Evolutionary conservation across 2,797 vertebrate genomes (phyloP).

Genomic region (Telmatherina bonti): DNA sequence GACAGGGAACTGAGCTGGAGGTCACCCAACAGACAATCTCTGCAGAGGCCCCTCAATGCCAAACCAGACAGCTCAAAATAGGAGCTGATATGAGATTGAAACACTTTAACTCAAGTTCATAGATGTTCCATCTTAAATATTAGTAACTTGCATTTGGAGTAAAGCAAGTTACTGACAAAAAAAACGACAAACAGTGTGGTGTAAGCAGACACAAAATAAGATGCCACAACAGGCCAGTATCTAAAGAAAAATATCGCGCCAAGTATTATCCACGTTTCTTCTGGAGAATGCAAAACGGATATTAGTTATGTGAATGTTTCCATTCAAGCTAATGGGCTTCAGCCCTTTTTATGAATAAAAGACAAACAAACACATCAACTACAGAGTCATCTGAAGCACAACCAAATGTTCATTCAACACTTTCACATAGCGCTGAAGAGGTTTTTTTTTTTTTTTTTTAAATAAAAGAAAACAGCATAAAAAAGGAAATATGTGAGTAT

Average conservation of each 20-base stretch:
- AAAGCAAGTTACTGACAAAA: too few species aligned
- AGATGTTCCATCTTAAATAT: neutral
- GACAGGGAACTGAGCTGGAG: neutral
- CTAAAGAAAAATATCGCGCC: neutral
- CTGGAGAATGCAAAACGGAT: neutral
- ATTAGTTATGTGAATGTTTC: neutral
- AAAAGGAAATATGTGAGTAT: slow-evolving; percentile 14
- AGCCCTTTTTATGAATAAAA: neutral
- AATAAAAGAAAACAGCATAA: neutral
- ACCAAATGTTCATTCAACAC: too few species aligned
- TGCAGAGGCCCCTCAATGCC: neutral
- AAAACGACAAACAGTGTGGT: too few species aligned
- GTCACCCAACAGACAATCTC: slow-evolving; percentile 1
- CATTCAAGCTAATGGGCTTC: neutral
- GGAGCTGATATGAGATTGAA: neutral
- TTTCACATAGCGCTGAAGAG: slow-evolving; percentile 2
- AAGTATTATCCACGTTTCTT: neutral
- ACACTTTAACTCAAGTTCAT: neutral
- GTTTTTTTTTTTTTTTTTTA: slow-evolving; percentile 14
- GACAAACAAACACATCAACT: neutral
- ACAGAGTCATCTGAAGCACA: too few species aligned
- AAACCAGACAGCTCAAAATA: slow-evolving; percentile 3
- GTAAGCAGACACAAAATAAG: neutral
- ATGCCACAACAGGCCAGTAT: neutral
- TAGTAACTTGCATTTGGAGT: neutral